These are phyloP conservation scores for Oryzias javanicus DNA, from an alignment of 2,113 vertebrate species.

Conservation along the genomic window DNA sequence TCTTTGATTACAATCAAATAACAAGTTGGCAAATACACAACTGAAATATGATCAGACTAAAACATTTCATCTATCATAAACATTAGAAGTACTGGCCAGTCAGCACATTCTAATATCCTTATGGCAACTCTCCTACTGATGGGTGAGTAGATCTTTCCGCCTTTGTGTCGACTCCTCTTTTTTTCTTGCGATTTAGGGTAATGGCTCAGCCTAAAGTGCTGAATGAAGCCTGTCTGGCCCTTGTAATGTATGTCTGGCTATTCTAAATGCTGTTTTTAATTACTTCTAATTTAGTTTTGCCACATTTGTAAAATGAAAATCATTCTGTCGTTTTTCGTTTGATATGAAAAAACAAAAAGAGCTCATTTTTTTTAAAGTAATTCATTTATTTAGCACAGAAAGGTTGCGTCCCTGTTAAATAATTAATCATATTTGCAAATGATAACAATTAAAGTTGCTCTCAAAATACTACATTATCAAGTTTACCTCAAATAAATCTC, in stretches of 20 bases:
- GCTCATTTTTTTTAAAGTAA: too few species aligned
- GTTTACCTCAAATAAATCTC: neutral
- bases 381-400: too few species aligned
- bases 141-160: constrained; percentile 51
- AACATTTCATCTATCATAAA: neutral
- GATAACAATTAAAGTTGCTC: neutral
- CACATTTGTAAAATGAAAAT: too few species aligned
- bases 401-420: too few species aligned
- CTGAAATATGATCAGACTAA: neutral
- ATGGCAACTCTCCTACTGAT: constrained; percentile 24
- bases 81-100: constrained; percentile 1
- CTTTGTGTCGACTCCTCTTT: constrained; percentile 5
- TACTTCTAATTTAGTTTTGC: too few species aligned
- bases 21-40: too few species aligned
- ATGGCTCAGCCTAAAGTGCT: constrained; percentile 43
- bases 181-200: constrained; percentile 17
- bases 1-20: too few species aligned
- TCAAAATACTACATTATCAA: neutral
- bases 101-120: constrained; percentile 11
- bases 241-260: neutral
- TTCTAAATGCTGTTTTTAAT: too few species aligned
- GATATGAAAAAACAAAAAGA: too few species aligned
- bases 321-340: too few species aligned
- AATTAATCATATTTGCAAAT: neutral
- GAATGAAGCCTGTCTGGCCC: constrained; percentile 13